phyloP scores from a whole-genome alignment of 2,113 vertebrate genomes.

The Pao palembangensis region DNA sequence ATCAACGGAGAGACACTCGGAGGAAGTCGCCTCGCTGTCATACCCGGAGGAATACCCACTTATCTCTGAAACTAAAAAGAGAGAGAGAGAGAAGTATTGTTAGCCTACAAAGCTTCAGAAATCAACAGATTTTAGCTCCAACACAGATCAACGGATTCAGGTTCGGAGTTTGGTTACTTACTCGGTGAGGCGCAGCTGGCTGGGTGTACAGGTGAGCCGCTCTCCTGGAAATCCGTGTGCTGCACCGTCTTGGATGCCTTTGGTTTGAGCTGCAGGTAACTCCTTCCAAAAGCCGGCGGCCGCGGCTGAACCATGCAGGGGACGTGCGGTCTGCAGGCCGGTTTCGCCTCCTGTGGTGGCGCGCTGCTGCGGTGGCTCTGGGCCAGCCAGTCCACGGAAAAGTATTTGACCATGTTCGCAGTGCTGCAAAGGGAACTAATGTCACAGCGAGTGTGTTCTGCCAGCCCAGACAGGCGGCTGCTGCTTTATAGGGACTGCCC shows the following conservation, averaged over 20 bases:
- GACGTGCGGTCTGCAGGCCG: slow-evolving; percentile 57
- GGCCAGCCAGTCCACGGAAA: slow-evolving; percentile 83
- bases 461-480: background rate
- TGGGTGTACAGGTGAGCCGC: slow-evolving; percentile 5
- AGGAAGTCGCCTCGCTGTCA: slow-evolving; percentile 69
- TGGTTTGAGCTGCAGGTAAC: slow-evolving; percentile 65
- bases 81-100: background rate
- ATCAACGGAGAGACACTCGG: slow-evolving; percentile 32
- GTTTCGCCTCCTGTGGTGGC: background rate
- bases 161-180: slow-evolving; percentile 47
- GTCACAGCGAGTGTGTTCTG: slow-evolving; percentile 28
- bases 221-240: slow-evolving; percentile 1
- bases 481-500: slow-evolving; percentile 35
- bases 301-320: slow-evolving; percentile 71
- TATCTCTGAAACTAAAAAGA: slow-evolving; percentile 60
- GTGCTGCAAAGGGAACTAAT: slow-evolving; percentile 10
- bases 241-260: slow-evolving; percentile 24
- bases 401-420: slow-evolving; percentile 69
- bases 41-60: slow-evolving; percentile 73
- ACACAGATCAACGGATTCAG: background rate
- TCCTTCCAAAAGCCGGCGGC: slow-evolving; percentile 52
- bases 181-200: slow-evolving; percentile 59
- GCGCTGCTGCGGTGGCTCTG: slow-evolving; percentile 67
- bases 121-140: background rate
- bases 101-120: background rate